Conservation (phyloP, 2,113 vertebrate genomes). For the Ophiodon elongatus region DNA sequence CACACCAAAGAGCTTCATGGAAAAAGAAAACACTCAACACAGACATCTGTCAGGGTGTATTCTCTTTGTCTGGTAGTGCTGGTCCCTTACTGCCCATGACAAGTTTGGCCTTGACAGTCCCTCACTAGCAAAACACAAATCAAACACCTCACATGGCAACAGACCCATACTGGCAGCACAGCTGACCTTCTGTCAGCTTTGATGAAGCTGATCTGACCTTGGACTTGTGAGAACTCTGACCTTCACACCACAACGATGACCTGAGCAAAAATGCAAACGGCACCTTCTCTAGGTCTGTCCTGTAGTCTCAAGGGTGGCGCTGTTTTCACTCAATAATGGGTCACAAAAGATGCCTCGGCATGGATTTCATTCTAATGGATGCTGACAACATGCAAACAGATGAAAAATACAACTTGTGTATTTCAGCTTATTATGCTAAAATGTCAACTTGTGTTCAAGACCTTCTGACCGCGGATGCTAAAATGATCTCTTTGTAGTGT, state of each 20-base stretch:
- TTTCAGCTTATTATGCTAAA: not conserved
- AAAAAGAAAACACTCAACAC: constrained; percentile 54
- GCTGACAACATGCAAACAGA: not conserved
- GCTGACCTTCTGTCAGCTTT: constrained; percentile 17
- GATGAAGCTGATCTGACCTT: not conserved
- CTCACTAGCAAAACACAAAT: constrained; percentile 30
- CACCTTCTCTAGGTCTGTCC: not conserved
- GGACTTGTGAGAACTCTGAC: constrained; percentile 11
- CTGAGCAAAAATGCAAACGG: not conserved
- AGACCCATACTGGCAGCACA: constrained; percentile 4
- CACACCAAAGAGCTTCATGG: constrained; percentile 55
- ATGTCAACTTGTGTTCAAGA: not conserved
- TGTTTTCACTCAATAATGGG: not conserved
- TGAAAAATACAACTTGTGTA: not conserved
- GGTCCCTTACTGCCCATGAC: constrained; percentile 50
- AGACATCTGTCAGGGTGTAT: constrained; percentile 68
- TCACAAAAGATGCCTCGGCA: no score
- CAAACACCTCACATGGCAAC: constrained; percentile 10
- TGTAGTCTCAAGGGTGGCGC: not conserved
- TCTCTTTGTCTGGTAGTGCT: constrained; percentile 37
- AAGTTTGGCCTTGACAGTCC: constrained; percentile 46
- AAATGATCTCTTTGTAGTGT: not conserved
- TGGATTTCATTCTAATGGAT: constrained; percentile 11
- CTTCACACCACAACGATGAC: constrained; percentile 2
- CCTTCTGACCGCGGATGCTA: not conserved